phyloP scores from a whole-genome alignment of 2,888 invertebrate genomes.

The Leucophenga montana region DNA sequence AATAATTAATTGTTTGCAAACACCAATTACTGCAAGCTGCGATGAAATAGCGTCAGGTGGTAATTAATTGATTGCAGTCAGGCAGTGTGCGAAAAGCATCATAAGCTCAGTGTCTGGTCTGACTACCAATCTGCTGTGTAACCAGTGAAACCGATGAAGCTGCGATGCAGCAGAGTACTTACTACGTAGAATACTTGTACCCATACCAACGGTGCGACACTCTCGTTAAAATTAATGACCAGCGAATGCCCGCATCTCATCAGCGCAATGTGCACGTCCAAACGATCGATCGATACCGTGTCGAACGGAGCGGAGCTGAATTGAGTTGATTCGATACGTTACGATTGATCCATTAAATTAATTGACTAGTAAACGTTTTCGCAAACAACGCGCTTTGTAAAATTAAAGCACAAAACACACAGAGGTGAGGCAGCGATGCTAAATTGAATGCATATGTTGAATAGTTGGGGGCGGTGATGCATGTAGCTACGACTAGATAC shows the following conservation, averaged over 20 bases:
- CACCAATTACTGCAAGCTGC: constrained; percentile 19
- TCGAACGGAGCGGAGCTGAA: no score
- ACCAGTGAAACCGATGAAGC: neutral
- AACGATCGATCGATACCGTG: constrained; percentile 8
- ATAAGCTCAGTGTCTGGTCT: neutral
- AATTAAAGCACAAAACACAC: neutral
- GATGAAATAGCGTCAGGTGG: constrained; percentile 20
- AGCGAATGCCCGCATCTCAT: constrained; percentile 18
- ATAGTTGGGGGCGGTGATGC: no score
- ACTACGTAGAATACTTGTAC: no score
- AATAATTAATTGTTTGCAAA: constrained; percentile 27
- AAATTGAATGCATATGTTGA: no score
- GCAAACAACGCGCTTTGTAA: neutral
- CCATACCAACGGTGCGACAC: neutral
- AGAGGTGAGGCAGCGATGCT: neutral
- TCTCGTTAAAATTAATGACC: neutral
- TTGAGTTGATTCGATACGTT: neutral
- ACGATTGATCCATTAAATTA: constrained; percentile 17
- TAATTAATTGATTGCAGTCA: constrained; percentile 26
- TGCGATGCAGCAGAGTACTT: constrained; percentile 2
- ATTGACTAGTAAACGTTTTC: constrained; percentile 18
- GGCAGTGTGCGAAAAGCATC: neutral
- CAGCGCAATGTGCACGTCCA: neutral
- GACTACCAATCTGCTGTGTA: neutral
- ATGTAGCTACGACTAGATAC: no score